Percentiles rank a stretch among this genome's conserved stretches.
phyloP scores from a whole-genome alignment of 2,113 vertebrate species.

The Megaceryle torquata region DNA sequence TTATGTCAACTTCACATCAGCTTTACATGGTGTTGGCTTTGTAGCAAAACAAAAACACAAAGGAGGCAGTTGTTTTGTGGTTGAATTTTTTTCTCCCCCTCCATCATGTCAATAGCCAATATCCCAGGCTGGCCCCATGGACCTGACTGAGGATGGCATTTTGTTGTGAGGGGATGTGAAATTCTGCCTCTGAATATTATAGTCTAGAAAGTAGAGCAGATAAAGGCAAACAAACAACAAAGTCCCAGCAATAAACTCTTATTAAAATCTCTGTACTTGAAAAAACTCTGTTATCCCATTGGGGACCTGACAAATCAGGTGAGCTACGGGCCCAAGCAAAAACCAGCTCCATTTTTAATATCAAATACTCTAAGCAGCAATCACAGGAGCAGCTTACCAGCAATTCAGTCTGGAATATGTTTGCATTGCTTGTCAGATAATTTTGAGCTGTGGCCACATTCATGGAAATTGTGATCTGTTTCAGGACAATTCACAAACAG shows the following conservation, averaged over 20 bases:
- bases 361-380: background rate
- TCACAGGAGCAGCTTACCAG: background rate
- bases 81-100: background rate
- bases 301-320: background rate
- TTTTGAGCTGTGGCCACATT: conserved; percentile 3
- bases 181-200: background rate
- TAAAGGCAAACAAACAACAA: background rate
- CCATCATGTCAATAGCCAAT: background rate
- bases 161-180: background rate
- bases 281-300: background rate
- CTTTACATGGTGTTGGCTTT: background rate
- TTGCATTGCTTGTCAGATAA: conserved; percentile 4
- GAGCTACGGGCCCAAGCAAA: background rate
- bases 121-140: background rate
- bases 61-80: background rate
- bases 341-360: background rate
- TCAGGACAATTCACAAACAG: conserved; percentile 8
- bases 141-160: background rate
- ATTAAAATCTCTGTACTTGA: background rate
- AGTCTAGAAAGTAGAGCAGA: background rate
- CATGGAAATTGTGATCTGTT: conserved; percentile 8
- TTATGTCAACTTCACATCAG: background rate
- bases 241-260: background rate
- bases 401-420: background rate
- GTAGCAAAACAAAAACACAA: background rate